These are phyloP conservation scores for Glaucomys volans DNA, from an alignment of 2,113 vertebrate species.

Conservation along the genomic window DNA sequence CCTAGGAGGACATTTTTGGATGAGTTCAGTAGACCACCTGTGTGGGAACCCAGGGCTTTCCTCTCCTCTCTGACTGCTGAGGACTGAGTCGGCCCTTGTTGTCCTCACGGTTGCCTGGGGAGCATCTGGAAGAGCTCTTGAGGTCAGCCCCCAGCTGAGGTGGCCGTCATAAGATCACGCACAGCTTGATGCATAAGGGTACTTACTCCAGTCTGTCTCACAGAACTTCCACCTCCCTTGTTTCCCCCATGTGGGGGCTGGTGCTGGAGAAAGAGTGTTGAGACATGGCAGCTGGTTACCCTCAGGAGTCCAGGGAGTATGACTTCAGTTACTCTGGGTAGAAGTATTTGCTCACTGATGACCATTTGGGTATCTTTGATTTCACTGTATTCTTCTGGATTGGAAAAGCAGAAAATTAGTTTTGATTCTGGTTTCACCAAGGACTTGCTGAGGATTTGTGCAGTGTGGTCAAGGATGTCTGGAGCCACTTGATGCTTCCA, in stretches of 20 bases:
- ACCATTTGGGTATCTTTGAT: background rate
- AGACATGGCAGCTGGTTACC: background rate
- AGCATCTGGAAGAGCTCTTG: too few relatives aligned
- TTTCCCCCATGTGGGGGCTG: rapidly evolving
- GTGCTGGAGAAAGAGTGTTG: rapidly evolving
- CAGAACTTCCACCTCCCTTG: background rate
- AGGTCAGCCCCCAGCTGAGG: background rate
- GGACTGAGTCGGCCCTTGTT: rapidly evolving
- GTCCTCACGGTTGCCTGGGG: rapidly evolving
- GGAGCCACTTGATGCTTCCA: rapidly evolving
- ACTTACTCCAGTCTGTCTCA: background rate
- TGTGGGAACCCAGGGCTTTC: too few relatives aligned
- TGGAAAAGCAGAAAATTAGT: background rate
- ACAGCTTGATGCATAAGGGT: background rate
- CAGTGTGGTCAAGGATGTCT: background rate
- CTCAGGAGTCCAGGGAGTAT: background rate
- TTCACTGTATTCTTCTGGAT: background rate
- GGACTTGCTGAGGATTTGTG: background rate
- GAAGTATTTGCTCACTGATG: background rate
- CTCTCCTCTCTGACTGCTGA: background rate
- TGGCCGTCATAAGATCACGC: background rate
- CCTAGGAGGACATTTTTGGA: background rate
- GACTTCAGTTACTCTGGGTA: background rate
- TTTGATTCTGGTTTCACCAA: background rate
- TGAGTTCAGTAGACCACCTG: background rate